Evolutionary conservation across 2,888 invertebrate genomes (phyloP).

Genomic region (Acholoe squamosa): DNA sequence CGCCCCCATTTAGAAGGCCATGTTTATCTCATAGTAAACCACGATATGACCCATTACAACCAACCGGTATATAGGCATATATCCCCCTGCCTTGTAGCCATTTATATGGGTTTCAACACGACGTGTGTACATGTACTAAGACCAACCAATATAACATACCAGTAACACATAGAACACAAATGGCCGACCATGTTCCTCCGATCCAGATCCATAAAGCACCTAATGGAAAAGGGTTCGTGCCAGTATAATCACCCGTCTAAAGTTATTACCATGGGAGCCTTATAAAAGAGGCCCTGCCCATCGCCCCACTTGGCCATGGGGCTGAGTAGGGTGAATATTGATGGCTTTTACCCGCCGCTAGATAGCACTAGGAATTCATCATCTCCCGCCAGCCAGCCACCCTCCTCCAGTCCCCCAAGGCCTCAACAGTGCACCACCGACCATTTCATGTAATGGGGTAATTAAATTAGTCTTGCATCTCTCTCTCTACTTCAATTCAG

Average conservation of each 20-base stretch:
- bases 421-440: neutral
- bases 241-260: constrained; percentile 30
- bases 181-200: too few relatives aligned
- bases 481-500: constrained; percentile 19
- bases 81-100: too few relatives aligned
- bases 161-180: too few relatives aligned
- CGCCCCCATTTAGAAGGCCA: too few relatives aligned
- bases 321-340: neutral
- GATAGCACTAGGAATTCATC: neutral
- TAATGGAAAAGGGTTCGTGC: neutral
- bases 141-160: too few relatives aligned
- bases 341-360: neutral
- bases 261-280: neutral
- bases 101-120: too few relatives aligned
- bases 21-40: too few relatives aligned
- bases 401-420: neutral
- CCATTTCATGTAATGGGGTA: constrained; percentile 29
- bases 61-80: too few relatives aligned
- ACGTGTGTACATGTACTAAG: too few relatives aligned
- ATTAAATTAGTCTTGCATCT: constrained; percentile 10
- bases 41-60: too few relatives aligned
- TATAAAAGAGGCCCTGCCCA: neutral
- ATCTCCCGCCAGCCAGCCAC: neutral
- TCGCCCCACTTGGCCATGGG: neutral
- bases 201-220: too few relatives aligned